phyloP scores from a whole-genome alignment of 2,113 vertebrate species.

The Mystacornis crossleyi region DNA sequence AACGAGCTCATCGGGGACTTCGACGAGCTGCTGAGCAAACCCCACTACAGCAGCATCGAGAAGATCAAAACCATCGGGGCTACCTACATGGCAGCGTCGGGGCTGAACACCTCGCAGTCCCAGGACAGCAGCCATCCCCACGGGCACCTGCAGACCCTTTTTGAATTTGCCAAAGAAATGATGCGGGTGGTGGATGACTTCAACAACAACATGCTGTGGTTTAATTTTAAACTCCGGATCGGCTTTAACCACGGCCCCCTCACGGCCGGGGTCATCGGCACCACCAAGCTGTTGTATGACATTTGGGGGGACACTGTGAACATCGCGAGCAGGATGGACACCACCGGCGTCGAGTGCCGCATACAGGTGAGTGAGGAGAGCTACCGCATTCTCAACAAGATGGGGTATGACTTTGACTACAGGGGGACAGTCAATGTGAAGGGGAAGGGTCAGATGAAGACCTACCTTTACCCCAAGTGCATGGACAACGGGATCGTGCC shows the following conservation, averaged over 20 bases:
- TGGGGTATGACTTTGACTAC: constrained; percentile 97
- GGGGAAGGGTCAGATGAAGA: constrained; percentile 99
- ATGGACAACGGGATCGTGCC: constrained; percentile 84
- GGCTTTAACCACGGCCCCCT: constrained; percentile 97
- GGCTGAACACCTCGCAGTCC: constrained; percentile 87
- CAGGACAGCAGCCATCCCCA: constrained; percentile 83
- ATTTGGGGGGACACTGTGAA: constrained; percentile 99
- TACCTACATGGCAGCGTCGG: constrained; percentile 97
- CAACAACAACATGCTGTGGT: constrained; percentile 99
- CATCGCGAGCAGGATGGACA: constrained; percentile 98
- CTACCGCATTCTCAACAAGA: constrained; percentile 87
- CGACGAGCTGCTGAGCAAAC: constrained; percentile 89
- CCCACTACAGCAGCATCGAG: constrained; percentile 89
- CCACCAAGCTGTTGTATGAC: constrained; percentile 96
- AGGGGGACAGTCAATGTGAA: constrained; percentile 98
- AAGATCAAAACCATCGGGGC: constrained; percentile 99
- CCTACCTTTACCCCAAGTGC: constrained; percentile 94
- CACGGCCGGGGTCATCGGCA: constrained; percentile 96
- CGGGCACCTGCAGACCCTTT: constrained; percentile 89
- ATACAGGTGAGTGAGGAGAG: constrained; percentile 98
- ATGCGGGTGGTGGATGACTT: constrained; percentile 98
- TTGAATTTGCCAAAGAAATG: constrained; percentile 98
- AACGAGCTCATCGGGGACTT: constrained; percentile 98
- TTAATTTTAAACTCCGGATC: constrained; percentile 94
- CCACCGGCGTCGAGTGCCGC: constrained; percentile 94